phyloP scores from a whole-genome alignment of 2,888 invertebrate species.

The Sarcophaga variegata region DNA sequence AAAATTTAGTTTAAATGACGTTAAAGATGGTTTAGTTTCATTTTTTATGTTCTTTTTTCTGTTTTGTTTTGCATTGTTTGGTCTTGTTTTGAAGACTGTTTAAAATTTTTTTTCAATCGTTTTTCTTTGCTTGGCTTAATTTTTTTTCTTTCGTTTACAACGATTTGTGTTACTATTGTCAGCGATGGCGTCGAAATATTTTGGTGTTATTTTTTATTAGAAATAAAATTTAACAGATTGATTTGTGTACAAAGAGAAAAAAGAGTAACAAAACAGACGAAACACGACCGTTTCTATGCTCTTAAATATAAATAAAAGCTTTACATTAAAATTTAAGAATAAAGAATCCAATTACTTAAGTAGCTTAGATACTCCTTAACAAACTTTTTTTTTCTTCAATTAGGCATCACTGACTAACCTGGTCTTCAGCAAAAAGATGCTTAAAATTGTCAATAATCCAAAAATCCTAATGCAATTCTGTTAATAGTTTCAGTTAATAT shows the following conservation, averaged over 20 bases:
- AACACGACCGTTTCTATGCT: background rate
- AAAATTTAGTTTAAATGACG: constrained; percentile 52
- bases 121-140: background rate
- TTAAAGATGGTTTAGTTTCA: constrained; percentile 49
- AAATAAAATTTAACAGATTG: constrained; percentile 59
- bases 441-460: too few species aligned
- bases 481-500: too few species aligned
- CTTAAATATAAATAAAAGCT: background rate
- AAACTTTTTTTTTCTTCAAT: too few species aligned
- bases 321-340: background rate
- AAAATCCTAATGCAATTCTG: too few species aligned
- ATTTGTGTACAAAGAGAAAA: constrained; percentile 44
- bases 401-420: too few species aligned
- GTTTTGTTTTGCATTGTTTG: constrained; percentile 42
- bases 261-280: background rate
- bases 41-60: background rate
- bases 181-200: constrained; percentile 70
- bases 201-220: constrained; percentile 59
- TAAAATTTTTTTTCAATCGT: too few species aligned
- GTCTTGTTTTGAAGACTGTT: constrained; percentile 37
- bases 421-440: too few species aligned
- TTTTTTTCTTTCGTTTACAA: constrained; percentile 22
- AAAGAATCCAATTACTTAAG: too few species aligned
- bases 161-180: constrained; percentile 68
- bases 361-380: too few species aligned